phyloP scores from a whole-genome alignment of 2,888 invertebrate genomes.

The Galerucella calmariensis region DNA sequence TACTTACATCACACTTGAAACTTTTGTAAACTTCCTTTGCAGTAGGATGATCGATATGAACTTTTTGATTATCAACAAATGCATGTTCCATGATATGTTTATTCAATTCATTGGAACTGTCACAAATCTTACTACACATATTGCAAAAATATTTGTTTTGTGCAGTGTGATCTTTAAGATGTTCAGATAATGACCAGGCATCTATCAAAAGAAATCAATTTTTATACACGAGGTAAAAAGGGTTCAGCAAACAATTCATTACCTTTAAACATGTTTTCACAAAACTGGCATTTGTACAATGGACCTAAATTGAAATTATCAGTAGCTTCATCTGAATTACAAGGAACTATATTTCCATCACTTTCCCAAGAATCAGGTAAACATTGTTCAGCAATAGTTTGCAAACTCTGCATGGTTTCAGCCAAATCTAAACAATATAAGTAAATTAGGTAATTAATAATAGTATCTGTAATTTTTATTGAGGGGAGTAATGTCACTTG shows the following conservation, averaged over 20 bases:
- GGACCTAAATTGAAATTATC: conserved; percentile 57
- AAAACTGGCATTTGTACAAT: conserved; percentile 62
- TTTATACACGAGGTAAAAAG: not conserved
- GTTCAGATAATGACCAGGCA: conserved; percentile 61
- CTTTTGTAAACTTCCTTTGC: conserved; percentile 40
- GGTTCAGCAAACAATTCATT: not conserved
- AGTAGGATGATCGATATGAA: conserved; percentile 24
- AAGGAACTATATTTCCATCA: conserved; percentile 57
- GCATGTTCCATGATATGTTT: conserved; percentile 56
- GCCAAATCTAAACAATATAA: conserved; percentile 56
- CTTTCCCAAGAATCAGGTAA: conserved; percentile 63
- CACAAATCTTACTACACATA: conserved; percentile 57
- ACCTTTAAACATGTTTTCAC: conserved; percentile 61
- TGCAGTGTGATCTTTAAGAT: conserved; percentile 60
- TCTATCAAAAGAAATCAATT: conserved; percentile 49
- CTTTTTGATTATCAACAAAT: conserved; percentile 46
- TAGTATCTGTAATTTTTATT: too few species aligned
- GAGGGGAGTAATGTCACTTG: too few species aligned
- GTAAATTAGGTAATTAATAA: not conserved
- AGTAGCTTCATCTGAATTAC: conserved; percentile 53
- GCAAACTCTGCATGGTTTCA: conserved; percentile 63
- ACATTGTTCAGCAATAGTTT: conserved; percentile 64
- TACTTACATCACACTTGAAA: conserved; percentile 55
- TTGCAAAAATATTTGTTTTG: conserved; percentile 60
- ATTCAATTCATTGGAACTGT: conserved; percentile 54